phyloP scores from a whole-genome alignment of 2,113 vertebrate species.

The Acanthochromis polyacanthus region DNA sequence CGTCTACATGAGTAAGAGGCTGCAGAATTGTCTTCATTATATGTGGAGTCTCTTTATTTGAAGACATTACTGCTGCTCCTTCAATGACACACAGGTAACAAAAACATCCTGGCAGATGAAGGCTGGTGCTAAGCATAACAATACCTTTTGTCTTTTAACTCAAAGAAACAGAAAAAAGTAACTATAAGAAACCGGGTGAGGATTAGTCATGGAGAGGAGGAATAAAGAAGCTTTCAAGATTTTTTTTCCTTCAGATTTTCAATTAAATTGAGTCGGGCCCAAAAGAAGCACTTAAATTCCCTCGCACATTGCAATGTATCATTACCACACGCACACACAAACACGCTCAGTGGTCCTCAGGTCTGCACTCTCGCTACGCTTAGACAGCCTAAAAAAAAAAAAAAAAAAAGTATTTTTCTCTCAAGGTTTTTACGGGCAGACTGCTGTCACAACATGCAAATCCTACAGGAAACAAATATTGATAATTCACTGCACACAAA shows the following conservation, averaged over 20 bases:
- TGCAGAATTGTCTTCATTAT: background rate
- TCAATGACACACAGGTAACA: slow-evolving; percentile 9
- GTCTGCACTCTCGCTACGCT: background rate
- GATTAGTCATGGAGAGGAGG: slow-evolving; percentile 18
- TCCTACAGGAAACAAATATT: slow-evolving; percentile 21
- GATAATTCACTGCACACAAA: slow-evolving; percentile 33
- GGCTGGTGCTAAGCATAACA: slow-evolving; percentile 22
- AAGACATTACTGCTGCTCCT: background rate
- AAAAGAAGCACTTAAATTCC: background rate
- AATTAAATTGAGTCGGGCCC: slow-evolving; percentile 9
- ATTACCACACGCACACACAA: background rate
- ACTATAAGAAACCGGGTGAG: background rate
- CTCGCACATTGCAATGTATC: background rate
- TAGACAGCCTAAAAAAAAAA: background rate
- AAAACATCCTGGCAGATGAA: slow-evolving; percentile 9
- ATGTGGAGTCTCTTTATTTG: slow-evolving; percentile 28
- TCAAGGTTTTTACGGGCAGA: slow-evolving; percentile 21
- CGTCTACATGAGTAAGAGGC: background rate
- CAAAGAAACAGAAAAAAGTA: slow-evolving; percentile 19
- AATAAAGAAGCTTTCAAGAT: slow-evolving; percentile 5
- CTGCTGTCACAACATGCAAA: slow-evolving; percentile 35
- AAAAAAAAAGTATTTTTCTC: slow-evolving; percentile 11
- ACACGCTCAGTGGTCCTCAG: background rate
- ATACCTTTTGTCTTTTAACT: slow-evolving; percentile 50
- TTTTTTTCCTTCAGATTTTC: slow-evolving; percentile 3